Conservation (phyloP, 2,113 vertebrate genomes). For the Sminthopsis crassicaudata region DNA sequence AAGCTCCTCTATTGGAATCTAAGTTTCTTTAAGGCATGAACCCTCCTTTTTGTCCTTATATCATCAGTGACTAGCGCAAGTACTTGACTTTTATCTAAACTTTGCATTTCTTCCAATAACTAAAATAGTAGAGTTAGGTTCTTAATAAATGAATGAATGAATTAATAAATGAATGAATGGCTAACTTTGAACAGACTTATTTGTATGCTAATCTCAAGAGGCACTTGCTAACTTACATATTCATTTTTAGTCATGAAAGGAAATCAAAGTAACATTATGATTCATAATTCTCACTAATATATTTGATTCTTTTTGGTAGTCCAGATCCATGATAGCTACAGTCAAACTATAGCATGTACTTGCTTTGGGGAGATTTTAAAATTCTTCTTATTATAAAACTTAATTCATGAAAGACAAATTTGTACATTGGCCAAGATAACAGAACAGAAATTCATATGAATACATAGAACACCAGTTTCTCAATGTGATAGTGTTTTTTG, state of each 20-base stretch:
- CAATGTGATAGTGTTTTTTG: neutral
- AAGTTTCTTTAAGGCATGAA: neutral
- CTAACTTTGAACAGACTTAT: neutral
- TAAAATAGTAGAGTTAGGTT: neutral
- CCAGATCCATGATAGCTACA: neutral
- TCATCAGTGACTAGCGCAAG: neutral
- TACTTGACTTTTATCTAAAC: neutral
- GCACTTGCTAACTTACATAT: neutral
- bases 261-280: neutral
- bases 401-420: neutral
- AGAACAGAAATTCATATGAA: neutral
- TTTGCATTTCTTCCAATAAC: neutral
- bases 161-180: neutral
- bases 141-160: neutral
- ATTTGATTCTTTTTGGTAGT: neutral
- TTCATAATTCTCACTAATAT: neutral
- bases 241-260: neutral
- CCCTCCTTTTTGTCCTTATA: neutral
- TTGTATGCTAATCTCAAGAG: too few species aligned
- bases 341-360: neutral
- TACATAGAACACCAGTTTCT: neutral
- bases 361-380: neutral
- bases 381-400: neutral
- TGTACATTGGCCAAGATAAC: neutral
- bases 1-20: neutral